phyloP scores from a whole-genome alignment of 2,797 vertebrate species.

The Malurus leucopterus region DNA sequence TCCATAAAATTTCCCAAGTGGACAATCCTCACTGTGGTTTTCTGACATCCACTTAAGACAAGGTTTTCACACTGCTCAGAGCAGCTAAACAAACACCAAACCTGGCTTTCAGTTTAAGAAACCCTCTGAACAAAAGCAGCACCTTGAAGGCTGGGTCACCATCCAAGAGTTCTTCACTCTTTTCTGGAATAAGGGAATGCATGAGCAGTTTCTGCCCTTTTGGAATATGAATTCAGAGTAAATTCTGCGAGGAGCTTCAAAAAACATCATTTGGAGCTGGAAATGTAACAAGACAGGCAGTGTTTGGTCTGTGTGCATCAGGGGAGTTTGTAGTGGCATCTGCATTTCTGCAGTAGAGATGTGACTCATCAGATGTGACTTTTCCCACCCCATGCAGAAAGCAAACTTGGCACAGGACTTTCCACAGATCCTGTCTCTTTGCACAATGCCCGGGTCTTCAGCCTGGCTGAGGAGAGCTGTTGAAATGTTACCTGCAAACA shows the following conservation, averaged over 20 bases:
- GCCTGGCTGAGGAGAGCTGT: not conserved
- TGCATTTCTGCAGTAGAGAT: not conserved
- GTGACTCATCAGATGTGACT: not conserved
- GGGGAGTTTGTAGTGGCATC: not conserved
- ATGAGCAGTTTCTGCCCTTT: not conserved
- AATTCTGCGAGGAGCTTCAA: not conserved
- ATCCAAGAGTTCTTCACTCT: not conserved
- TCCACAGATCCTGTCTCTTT: not conserved
- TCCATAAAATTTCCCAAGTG: constrained; percentile 4
- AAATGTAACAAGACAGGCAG: not conserved
- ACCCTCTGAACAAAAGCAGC: not conserved
- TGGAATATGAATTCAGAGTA: not conserved
- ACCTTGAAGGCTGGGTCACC: not conserved
- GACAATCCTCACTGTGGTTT: constrained; percentile 8
- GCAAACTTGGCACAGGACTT: not conserved
- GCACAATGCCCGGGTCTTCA: not conserved
- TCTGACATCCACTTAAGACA: not conserved
- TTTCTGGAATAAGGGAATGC: not conserved
- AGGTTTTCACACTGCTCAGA: not conserved
- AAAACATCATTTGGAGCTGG: not conserved
- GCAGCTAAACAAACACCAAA: not conserved
- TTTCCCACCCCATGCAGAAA: not conserved
- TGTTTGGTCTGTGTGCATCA: not conserved
- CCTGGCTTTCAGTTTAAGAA: not conserved
- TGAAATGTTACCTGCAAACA: not conserved